A percentile compares a stretch with the other conserved stretches of the same genome.
These are phyloP conservation scores for Rhinatrema bivittatum DNA, from an alignment of 2,797 vertebrate genomes.

Conservation along the genomic window DNA sequence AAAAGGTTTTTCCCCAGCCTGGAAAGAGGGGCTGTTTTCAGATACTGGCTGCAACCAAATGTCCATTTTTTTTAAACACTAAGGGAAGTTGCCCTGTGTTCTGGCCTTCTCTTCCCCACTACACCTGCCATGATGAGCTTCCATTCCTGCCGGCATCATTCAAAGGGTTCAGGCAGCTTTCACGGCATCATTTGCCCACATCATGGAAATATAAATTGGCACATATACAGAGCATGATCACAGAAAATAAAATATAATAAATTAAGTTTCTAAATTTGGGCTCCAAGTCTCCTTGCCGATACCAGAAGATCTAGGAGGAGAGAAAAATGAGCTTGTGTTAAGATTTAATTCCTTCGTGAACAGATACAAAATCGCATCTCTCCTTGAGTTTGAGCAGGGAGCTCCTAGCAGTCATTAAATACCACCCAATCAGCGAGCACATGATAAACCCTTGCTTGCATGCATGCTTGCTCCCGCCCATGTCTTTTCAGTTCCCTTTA, in stretches of 20 bases:
- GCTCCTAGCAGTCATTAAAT: too few relatives aligned
- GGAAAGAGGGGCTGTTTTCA: slow-evolving; percentile 48
- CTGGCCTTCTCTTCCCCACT: too few relatives aligned
- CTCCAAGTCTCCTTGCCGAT: slow-evolving; percentile 94
- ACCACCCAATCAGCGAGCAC: too few relatives aligned
- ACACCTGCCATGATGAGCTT: slow-evolving; percentile 16
- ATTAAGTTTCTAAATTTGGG: slow-evolving; percentile 95
- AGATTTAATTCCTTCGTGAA: too few relatives aligned
- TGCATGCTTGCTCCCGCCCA: too few relatives aligned
- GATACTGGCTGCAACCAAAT: slow-evolving; percentile 53
- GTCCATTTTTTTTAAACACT: slow-evolving; percentile 49
- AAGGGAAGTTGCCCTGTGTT: slow-evolving; percentile 54
- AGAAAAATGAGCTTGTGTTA: slow-evolving; percentile 12
- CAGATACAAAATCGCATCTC: too few relatives aligned
- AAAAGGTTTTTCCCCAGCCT: too few relatives aligned
- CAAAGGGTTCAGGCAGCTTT: too few relatives aligned
- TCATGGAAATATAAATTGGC: slow-evolving; percentile 97
- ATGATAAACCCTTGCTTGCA: too few relatives aligned
- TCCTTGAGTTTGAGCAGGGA: too few relatives aligned
- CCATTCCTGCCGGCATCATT: not conserved
- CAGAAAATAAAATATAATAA: slow-evolving; percentile 88
- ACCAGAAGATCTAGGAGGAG: slow-evolving; percentile 85
- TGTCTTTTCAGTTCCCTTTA: too few relatives aligned
- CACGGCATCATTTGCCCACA: slow-evolving; percentile 59
- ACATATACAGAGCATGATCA: slow-evolving; percentile 93